A percentile compares a stretch with the other conserved stretches of the same genome.
phyloP scores from a whole-genome alignment of 2,888 invertebrate species.

The Hanleya hanleyi region DNA sequence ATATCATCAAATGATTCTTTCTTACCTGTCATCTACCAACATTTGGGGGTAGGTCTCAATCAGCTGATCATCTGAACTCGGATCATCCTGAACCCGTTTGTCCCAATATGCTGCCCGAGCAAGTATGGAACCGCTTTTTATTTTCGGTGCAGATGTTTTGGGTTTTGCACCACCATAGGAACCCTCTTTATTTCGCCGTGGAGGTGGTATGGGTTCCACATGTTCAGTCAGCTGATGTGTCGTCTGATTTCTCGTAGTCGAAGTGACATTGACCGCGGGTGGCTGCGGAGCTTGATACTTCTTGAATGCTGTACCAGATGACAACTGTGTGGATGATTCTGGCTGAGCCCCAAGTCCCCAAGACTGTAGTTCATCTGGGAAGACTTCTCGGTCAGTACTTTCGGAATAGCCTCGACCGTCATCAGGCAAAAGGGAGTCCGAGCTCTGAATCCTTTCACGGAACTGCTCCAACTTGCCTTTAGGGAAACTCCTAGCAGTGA shows the following conservation, averaged over 20 bases:
- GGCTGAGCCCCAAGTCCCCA: no score
- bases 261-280: no score
- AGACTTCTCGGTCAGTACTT: not conserved
- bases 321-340: not conserved
- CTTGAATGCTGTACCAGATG: not conserved
- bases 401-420: not conserved
- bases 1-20: no score
- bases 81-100: not conserved
- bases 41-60: not conserved
- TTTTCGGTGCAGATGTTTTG: not conserved
- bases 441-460: not conserved
- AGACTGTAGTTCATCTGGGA: no score
- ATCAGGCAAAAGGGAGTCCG: not conserved
- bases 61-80: not conserved
- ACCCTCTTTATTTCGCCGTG: no score
- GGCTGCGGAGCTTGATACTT: not conserved
- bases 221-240: no score
- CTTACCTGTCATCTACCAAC: not conserved
- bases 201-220: no score
- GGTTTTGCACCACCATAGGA: no score
- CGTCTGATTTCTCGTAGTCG: no score
- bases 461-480: not conserved
- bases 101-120: not conserved
- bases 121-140: not conserved
- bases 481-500: not conserved